A percentile compares a stretch with the other conserved stretches of the same genome.
Evolutionary conservation across 2,113 vertebrate genomes (phyloP).

Genomic region (Pyxicephalus adspersus): DNA sequence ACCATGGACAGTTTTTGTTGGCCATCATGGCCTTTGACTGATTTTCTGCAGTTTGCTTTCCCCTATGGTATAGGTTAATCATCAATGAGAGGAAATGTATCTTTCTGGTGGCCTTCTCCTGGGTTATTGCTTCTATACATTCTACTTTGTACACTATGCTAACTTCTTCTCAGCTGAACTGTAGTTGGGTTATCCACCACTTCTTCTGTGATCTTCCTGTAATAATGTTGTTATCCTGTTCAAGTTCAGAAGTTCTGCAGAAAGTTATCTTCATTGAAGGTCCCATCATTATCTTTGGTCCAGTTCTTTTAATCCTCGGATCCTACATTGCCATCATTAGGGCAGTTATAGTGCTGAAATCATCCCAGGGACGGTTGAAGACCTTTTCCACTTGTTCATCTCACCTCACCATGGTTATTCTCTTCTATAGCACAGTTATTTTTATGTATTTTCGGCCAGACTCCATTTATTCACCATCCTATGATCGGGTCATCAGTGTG

Average conservation of each 20-base stretch:
- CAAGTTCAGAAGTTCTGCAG: not conserved
- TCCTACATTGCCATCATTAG: slow-evolving; percentile 17
- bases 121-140: not conserved
- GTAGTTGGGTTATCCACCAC: slow-evolving; percentile 16
- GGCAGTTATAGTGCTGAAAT: not conserved
- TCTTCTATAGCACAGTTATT: slow-evolving; percentile 7
- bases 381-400: slow-evolving; percentile 15
- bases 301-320: not conserved
- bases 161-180: not conserved
- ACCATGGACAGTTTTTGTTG: slow-evolving; percentile 52
- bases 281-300: not conserved
- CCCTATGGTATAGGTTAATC: slow-evolving; percentile 25
- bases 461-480: not conserved
- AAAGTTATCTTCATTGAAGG: not conserved
- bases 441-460: slow-evolving; percentile 19
- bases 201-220: slow-evolving; percentile 31
- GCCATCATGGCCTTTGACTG: slow-evolving; percentile 58
- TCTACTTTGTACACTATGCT: slow-evolving; percentile 5
- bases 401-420: slow-evolving; percentile 18
- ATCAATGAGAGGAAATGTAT: slow-evolving; percentile 7
- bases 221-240: not conserved
- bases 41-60: slow-evolving; percentile 57
- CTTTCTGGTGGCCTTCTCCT: not conserved
- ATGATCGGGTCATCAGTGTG: slow-evolving; percentile 4
- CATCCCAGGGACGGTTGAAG: not conserved